phyloP scores from a whole-genome alignment of 2,888 invertebrate species.

The Ecliptopera silaceata region DNA sequence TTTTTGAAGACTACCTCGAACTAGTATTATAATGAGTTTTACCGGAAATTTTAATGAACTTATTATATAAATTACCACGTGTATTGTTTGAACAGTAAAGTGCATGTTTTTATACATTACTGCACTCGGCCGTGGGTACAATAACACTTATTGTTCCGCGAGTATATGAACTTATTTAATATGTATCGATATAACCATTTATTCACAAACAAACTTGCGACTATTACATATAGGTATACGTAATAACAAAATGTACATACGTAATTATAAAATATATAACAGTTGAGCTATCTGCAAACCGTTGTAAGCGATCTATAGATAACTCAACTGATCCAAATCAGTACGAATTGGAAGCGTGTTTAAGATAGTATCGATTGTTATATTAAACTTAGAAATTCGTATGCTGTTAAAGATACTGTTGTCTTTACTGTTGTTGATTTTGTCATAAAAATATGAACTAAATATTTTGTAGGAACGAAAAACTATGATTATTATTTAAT shows the following conservation, averaged over 20 bases:
- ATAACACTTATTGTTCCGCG: slow-evolving; percentile 60
- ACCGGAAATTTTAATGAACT: slow-evolving; percentile 15
- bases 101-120: slow-evolving; percentile 43
- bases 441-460: too few relatives aligned
- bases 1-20: slow-evolving; percentile 11
- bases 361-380: background rate
- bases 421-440: background rate
- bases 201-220: background rate
- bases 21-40: slow-evolving; percentile 29
- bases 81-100: slow-evolving; percentile 36
- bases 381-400: background rate
- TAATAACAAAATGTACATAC: too few relatives aligned
- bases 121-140: slow-evolving; percentile 42
- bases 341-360: too few relatives aligned
- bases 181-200: slow-evolving; percentile 23
- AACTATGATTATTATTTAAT: too few relatives aligned
- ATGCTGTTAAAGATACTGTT: background rate
- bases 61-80: slow-evolving; percentile 35
- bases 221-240: too few relatives aligned
- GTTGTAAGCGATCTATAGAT: too few relatives aligned
- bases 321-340: too few relatives aligned
- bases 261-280: too few relatives aligned
- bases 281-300: too few relatives aligned
- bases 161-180: slow-evolving; percentile 42
- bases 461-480: background rate